Percentiles rank a stretch among this genome's conserved stretches.
These are phyloP conservation scores for Lithobates pipiens DNA, from an alignment of 2,797 vertebrate genomes.

Conservation along the genomic window DNA sequence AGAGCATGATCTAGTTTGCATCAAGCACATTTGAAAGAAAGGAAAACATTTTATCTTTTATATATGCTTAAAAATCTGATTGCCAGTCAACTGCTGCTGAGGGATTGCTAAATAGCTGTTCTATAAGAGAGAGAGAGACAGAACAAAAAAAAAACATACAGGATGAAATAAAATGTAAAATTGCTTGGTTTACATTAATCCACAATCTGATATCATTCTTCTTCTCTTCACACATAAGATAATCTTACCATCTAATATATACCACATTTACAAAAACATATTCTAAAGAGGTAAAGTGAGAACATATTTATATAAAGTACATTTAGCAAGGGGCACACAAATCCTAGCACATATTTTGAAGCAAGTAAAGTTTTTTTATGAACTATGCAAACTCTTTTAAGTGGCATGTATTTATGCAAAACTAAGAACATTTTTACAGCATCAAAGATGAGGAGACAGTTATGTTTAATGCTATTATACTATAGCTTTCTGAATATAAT, in stretches of 20 bases:
- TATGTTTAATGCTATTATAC: neutral
- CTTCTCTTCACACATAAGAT: neutral
- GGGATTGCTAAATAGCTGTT: too few relatives aligned
- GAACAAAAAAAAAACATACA: neutral
- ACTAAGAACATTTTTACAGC: neutral
- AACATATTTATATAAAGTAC: neutral
- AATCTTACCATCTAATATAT: too few relatives aligned
- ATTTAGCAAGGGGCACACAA: neutral
- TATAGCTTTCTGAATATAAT: neutral
- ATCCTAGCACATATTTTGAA: neutral
- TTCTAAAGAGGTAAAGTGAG: neutral
- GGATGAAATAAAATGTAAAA: neutral
- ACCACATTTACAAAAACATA: neutral
- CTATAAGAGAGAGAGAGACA: neutral
- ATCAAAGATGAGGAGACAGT: neutral
- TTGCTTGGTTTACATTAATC: neutral
- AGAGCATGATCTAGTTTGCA: too few relatives aligned
- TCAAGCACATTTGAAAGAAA: too few relatives aligned
- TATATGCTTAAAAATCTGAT: too few relatives aligned
- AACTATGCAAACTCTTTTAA: neutral
- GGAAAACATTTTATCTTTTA: too few relatives aligned
- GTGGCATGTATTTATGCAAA: neutral
- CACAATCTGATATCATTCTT: neutral
- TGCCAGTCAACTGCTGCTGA: too few relatives aligned
- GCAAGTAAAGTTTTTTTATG: neutral